These are phyloP conservation scores for Vanacampus margaritifer DNA, from an alignment of 2,113 vertebrate species.

Conservation along the genomic window DNA sequence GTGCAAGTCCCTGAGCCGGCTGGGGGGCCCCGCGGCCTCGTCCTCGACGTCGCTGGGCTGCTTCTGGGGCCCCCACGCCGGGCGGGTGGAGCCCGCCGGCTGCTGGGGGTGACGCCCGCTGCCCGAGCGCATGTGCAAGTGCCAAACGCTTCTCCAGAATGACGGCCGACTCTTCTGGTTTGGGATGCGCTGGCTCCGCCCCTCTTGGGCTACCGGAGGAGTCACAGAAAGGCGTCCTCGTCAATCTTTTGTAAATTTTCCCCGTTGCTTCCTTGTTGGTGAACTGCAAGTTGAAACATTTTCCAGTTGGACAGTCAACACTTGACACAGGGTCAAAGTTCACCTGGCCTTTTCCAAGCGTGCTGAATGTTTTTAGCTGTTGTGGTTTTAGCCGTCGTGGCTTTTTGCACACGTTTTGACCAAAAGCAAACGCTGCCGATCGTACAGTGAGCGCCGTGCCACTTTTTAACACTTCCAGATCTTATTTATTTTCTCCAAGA, in stretches of 20 bases:
- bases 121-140: not conserved
- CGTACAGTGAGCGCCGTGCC: constrained; percentile 40
- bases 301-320: not conserved
- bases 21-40: constrained; percentile 53
- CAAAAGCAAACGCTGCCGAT: not conserved
- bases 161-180: no score
- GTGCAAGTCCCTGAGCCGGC: constrained; percentile 72
- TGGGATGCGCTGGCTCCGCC: no score
- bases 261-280: not conserved
- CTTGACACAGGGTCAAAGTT: not conserved
- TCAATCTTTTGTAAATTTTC: not conserved
- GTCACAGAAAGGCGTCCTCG: no score
- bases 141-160: not conserved
- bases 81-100: constrained; percentile 56
- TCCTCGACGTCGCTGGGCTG: constrained; percentile 34
- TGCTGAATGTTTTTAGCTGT: not conserved
- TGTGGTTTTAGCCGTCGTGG: constrained; percentile 20
- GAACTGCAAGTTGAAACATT: not conserved
- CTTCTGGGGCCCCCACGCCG: constrained; percentile 43
- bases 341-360: not conserved
- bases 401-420: constrained; percentile 42
- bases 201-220: no score
- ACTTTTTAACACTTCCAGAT: constrained; percentile 56
- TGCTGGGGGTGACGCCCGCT: constrained; percentile 45
- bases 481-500: constrained; percentile 74